Base-by-base conservation (phyloP, 2,888 invertebrate species). In the Sylvicola cinctus region DNA sequence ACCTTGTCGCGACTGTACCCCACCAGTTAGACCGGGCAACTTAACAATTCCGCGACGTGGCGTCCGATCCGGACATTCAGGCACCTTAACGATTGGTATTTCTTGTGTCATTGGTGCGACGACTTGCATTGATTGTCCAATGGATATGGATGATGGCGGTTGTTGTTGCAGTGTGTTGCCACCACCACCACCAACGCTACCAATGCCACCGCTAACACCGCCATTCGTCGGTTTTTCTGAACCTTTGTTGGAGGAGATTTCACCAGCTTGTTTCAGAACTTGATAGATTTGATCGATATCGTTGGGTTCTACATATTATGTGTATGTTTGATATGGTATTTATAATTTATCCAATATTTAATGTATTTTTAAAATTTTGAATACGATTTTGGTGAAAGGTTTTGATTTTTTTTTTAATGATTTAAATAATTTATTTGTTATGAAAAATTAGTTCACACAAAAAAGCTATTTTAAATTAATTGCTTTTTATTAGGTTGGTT, bases 261-360 rank as follows among this genome's bases (percentile, higher is more conserved):
- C 85, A 56, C 83, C 84, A 54, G 87, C 87, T 61, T 87, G 83
- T 69, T 87, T 87, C 68, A 88, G 72, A 59, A 87, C 85, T 68
- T 85, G 85, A 67, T 88, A 88, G 61, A 83, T 84, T 63, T 78
- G 77, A 70, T 88, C 87, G 68, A 85, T 74, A 68, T 84, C 50
- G 66, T 32, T 36, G 16, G 36, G 36, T 33, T 36, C 36, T 36
- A 29, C 29, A 54, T 31, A 23, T n/a, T n/a, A n/a, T n/a, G n/a
- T n/a, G n/a, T n/a, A n/a, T n/a, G n/a, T n/a, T n/a, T n/a, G n/a
- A n/a, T n/a, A n/a, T n/a, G n/a, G n/a, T n/a, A n/a, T n/a, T n/a
- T n/a, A n/a, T n/a, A n/a, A n/a, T n/a, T n/a, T n/a, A n/a, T n/a
- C n/a, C n/a, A n/a, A n/a, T n/a, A n/a, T n/a, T n/a, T n/a, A n/a